A percentile compares a stretch with the other conserved stretches of the same genome.
Evolutionary conservation across 2,113 vertebrate genomes (phyloP).

Genomic region (Sinocyclocheilus anshuiensis): DNA sequence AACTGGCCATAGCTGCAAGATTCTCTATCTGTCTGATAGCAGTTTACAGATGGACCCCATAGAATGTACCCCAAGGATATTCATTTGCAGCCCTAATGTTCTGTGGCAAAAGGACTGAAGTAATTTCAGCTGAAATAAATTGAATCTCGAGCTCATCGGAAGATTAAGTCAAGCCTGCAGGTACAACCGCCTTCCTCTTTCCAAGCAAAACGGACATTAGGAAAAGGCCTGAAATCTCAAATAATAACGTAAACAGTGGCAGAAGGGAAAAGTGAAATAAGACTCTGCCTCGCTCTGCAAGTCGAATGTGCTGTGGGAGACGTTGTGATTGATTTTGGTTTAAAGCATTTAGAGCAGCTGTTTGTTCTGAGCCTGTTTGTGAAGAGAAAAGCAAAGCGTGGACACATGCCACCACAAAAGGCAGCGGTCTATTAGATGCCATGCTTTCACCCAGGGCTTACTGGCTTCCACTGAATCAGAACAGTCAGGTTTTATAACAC

Average conservation of each 20-base stretch:
- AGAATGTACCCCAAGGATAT: slow-evolving; percentile 62
- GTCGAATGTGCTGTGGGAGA: slow-evolving; percentile 12
- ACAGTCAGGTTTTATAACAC: slow-evolving; percentile 63
- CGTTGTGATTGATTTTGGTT: neutral
- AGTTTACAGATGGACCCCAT: slow-evolving; percentile 59
- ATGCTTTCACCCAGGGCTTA: slow-evolving; percentile 48
- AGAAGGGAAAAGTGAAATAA: slow-evolving; percentile 22
- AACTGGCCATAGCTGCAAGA: slow-evolving; percentile 31
- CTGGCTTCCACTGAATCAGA: slow-evolving; percentile 59
- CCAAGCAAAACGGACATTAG: neutral
- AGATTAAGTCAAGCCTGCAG: slow-evolving; percentile 59
- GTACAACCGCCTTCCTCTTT: slow-evolving; percentile 41
- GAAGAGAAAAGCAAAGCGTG: neutral
- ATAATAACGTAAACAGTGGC: neutral
- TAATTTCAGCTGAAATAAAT: slow-evolving; percentile 72
- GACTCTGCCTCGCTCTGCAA: neutral
- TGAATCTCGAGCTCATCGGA: slow-evolving; percentile 66
- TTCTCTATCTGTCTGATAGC: slow-evolving; percentile 61
- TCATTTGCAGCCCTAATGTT: slow-evolving; percentile 73
- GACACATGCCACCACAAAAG: slow-evolving; percentile 13
- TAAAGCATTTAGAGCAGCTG: slow-evolving; percentile 30
- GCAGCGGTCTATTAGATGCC: slow-evolving; percentile 35
- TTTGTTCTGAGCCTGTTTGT: slow-evolving; percentile 28
- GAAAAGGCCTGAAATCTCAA: neutral
- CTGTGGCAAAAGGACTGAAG: slow-evolving; percentile 69